Evolutionary conservation across 37 sponge, comb jelly and placozoan genomes (phyloP).

Genomic region (Amphimedon queenslandica): DNA sequence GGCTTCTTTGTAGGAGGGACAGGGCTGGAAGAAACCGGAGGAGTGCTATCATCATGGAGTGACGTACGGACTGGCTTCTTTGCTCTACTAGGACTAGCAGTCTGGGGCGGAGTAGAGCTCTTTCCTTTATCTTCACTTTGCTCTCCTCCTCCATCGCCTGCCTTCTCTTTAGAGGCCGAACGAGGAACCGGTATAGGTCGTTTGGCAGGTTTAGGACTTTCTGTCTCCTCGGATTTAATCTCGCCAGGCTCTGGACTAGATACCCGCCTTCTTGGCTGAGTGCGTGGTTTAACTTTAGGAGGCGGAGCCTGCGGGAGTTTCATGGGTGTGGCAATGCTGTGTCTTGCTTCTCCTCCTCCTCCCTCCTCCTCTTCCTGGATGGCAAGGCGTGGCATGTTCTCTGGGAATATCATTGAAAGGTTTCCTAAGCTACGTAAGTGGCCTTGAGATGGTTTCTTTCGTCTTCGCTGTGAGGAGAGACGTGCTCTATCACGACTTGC

Average conservation of each 20-base stretch:
- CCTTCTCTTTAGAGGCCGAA: neutral
- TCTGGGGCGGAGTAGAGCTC: neutral
- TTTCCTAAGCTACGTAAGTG: constrained; percentile 27
- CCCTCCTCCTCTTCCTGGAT: neutral
- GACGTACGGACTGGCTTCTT: neutral
- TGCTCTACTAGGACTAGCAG: neutral
- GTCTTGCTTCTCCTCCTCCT: neutral
- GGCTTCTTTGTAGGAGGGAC: neutral
- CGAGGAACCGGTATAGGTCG: constrained; percentile 23
- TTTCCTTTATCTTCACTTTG: too few species aligned
- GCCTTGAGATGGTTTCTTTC: constrained; percentile 34
- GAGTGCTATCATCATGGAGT: neutral
- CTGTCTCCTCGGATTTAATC: neutral
- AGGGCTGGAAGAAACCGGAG: neutral
- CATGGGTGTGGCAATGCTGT: neutral
- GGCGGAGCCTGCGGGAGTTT: neutral
- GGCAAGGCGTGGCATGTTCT: constrained; percentile 13
- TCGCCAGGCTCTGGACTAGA: neutral
- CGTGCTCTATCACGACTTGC: constrained; percentile 18
- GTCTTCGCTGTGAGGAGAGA: neutral
- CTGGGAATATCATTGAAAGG: neutral
- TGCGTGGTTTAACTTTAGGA: constrained; percentile 1
- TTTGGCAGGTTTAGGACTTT: neutral
- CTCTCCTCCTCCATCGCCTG: neutral
- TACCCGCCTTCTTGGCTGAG: neutral